These are phyloP conservation scores for Selenia dentaria DNA, from an alignment of 2,888 invertebrate genomes.

Conservation along the genomic window DNA sequence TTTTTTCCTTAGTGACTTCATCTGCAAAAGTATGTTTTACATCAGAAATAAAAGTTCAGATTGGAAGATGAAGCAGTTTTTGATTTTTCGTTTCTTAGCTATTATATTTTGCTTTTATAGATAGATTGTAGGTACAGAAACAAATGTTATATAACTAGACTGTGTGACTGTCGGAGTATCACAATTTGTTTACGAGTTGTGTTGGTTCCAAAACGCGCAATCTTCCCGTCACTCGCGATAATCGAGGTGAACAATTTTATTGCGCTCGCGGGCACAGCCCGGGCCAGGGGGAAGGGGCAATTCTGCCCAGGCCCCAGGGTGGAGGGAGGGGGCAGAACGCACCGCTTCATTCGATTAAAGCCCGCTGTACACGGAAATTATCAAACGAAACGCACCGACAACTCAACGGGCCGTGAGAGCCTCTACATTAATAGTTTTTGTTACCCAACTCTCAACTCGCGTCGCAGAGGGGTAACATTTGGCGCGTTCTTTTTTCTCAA, in stretches of 20 bases:
- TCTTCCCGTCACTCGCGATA: conserved; percentile 49
- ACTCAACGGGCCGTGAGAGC: conserved; percentile 75
- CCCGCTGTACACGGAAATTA: conserved; percentile 78
- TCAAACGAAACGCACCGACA: conserved; percentile 81
- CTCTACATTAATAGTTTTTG: conserved; percentile 81
- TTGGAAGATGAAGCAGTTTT: too few relatives aligned
- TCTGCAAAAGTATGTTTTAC: too few relatives aligned
- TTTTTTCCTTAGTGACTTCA: too few relatives aligned
- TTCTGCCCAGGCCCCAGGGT: conserved; percentile 20
- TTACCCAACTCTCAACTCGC: conserved; percentile 66
- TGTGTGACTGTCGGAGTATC: conserved; percentile 7
- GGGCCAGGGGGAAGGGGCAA: conserved; percentile 17
- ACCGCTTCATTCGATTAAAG: conserved; percentile 78
- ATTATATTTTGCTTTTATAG: too few relatives aligned
- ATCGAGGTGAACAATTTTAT: conserved; percentile 69
- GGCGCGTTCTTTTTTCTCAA: conserved; percentile 48
- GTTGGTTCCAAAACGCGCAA: conserved; percentile 45
- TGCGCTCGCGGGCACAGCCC: conserved; percentile 47
- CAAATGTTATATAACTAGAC: too few relatives aligned
- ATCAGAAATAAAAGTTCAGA: too few relatives aligned
- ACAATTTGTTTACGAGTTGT: conserved; percentile 32
- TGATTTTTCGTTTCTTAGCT: too few relatives aligned
- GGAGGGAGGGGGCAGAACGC: conserved; percentile 38
- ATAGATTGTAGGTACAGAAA: too few relatives aligned
- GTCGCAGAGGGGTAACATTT: conserved; percentile 62